These are phyloP conservation scores for Atlantisia rogersi DNA, from an alignment of 2,113 vertebrate species.

Conservation along the genomic window DNA sequence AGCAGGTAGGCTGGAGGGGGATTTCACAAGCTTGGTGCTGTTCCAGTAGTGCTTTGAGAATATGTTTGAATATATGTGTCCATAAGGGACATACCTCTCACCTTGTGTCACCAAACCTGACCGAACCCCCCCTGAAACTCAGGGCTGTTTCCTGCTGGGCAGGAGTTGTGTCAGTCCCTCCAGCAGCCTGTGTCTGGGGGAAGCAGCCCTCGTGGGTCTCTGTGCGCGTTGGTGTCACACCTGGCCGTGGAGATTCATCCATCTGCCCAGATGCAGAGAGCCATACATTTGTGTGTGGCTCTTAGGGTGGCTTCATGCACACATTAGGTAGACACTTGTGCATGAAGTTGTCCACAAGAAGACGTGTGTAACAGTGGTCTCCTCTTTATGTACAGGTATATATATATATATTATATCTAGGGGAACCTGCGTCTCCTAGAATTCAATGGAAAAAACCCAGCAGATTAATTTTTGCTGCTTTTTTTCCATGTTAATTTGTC, in stretches of 20 bases:
- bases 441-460: neutral
- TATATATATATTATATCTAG: neutral
- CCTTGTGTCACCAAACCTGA: neutral
- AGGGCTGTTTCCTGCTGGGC: neutral
- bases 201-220: neutral
- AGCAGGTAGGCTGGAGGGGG: neutral
- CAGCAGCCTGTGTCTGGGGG: neutral
- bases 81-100: neutral
- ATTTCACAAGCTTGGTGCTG: neutral
- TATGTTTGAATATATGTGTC: neutral
- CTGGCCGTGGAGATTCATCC: neutral
- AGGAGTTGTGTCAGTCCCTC: neutral
- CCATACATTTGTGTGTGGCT: neutral
- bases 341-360: neutral
- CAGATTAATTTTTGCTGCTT: neutral
- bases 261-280: neutral
- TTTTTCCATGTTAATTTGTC: conserved; percentile 22
- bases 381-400: neutral
- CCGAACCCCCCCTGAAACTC: neutral
- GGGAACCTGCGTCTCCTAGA: neutral
- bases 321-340: neutral
- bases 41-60: neutral
- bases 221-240: fast-evolving
- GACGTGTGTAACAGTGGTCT: neutral
- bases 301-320: neutral